phyloP scores from a whole-genome alignment of 2,797 vertebrate genomes.

The Anas flavirostris region DNA sequence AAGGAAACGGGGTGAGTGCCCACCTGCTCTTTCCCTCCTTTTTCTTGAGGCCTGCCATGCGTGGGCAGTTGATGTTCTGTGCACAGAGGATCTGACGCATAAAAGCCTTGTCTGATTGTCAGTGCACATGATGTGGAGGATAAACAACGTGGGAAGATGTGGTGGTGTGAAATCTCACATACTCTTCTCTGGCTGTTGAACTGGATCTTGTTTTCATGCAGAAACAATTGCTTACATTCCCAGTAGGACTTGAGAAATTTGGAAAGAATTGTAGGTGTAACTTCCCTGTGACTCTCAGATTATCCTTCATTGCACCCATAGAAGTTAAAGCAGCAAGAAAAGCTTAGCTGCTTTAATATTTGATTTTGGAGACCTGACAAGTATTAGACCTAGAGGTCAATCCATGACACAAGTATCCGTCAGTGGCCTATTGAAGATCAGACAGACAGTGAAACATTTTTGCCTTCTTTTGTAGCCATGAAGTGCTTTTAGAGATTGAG shows the following conservation, averaged over 20 bases:
- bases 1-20: neutral
- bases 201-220: conserved; percentile 12
- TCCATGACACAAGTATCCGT: neutral
- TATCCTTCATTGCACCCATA: neutral
- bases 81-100: neutral
- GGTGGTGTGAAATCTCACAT: conserved; percentile 22
- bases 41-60: neutral
- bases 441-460: neutral
- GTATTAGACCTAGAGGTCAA: neutral
- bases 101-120: conserved; percentile 9
- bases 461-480: neutral
- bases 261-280: neutral
- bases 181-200: neutral
- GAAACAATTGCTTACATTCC: neutral
- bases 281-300: neutral
- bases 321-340: neutral
- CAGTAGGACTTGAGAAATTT: no score
- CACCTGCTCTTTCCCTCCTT: neutral
- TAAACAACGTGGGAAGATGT: conserved; percentile 36
- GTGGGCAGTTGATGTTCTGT: neutral
- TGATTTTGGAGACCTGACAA: neutral
- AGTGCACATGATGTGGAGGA: neutral
- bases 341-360: neutral
- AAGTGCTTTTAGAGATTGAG: conserved; percentile 8
- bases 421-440: neutral